A percentile compares a stretch with the other conserved stretches of the same genome.
phyloP scores from a whole-genome alignment of 2,113 vertebrate species.

The Rhabdornis inornatus region DNA sequence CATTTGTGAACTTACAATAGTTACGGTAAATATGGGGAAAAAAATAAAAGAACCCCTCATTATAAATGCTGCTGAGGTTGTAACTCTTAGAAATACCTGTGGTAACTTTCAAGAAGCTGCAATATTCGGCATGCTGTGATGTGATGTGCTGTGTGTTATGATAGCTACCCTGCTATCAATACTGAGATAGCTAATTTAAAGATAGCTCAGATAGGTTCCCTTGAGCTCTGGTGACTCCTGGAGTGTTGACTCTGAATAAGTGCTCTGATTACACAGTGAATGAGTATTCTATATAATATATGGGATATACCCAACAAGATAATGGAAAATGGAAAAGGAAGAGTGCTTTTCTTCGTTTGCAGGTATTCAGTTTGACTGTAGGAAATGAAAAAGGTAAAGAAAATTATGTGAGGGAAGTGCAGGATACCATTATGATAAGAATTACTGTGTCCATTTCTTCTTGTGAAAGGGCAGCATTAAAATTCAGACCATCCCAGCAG shows the following conservation, averaged over 20 bases:
- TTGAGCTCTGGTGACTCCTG: neutral
- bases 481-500: neutral
- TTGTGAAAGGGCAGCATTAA: neutral
- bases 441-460: neutral
- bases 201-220: slow-evolving; percentile 35
- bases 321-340: slow-evolving; percentile 13
- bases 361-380: neutral
- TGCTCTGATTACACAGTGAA: slow-evolving; percentile 31
- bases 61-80: neutral
- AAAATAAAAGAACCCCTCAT: neutral
- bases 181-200: slow-evolving; percentile 34
- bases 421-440: neutral
- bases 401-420: neutral
- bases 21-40: neutral
- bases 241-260: slow-evolving; percentile 34
- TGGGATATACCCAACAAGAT: neutral
- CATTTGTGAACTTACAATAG: neutral
- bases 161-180: neutral
- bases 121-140: neutral
- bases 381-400: slow-evolving; percentile 13
- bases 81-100: neutral
- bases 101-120: neutral
- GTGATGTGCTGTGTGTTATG: neutral
- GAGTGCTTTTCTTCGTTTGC: neutral
- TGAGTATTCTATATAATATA: slow-evolving; percentile 1